These are phyloP conservation scores for Oryzias sinensis DNA, from an alignment of 2,797 vertebrate genomes.

Conservation along the genomic window DNA sequence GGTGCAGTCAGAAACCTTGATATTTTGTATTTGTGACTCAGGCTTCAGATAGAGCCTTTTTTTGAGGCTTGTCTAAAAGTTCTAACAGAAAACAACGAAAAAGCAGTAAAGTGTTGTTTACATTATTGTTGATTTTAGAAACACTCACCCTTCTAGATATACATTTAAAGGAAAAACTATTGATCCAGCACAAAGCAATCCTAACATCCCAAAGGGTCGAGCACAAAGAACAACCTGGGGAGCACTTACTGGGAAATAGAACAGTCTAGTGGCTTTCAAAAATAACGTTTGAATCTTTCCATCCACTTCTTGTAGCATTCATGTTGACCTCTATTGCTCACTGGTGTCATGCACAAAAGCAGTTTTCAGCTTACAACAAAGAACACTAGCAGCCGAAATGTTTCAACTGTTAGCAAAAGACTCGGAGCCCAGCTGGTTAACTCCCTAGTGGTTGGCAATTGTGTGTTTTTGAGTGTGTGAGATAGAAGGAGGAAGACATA, in stretches of 20 bases:
- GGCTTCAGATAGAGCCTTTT: too few species aligned
- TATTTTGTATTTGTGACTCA: too few species aligned
- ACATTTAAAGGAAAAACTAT: neutral
- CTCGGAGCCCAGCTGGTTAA: conserved; percentile 2
- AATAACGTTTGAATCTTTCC: conserved; percentile 1
- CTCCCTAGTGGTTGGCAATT: neutral
- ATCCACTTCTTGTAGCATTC: too few species aligned
- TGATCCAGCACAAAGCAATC: neutral
- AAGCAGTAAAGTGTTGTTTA: too few species aligned
- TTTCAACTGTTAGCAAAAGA: neutral
- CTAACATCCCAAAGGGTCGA: conserved; percentile 4
- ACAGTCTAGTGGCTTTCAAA: conserved; percentile 14
- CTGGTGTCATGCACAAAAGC: neutral
- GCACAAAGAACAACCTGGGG: conserved; percentile 13
- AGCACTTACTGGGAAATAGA: conserved; percentile 1
- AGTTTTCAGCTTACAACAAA: too few species aligned
- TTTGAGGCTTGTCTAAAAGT: too few species aligned
- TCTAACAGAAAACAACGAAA: too few species aligned
- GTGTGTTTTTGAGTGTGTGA: conserved; percentile 7
- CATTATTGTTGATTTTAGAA: too few species aligned
- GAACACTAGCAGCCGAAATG: neutral
- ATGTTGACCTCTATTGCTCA: too few species aligned
- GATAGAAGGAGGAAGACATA: conserved; percentile 25
- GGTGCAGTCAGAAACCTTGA: too few species aligned
- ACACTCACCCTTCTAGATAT: too few species aligned